A percentile compares a stretch with the other conserved stretches of the same genome.
phyloP scores from a whole-genome alignment of 2,888 invertebrate species.

The Thecocarcelia acutangulata region DNA sequence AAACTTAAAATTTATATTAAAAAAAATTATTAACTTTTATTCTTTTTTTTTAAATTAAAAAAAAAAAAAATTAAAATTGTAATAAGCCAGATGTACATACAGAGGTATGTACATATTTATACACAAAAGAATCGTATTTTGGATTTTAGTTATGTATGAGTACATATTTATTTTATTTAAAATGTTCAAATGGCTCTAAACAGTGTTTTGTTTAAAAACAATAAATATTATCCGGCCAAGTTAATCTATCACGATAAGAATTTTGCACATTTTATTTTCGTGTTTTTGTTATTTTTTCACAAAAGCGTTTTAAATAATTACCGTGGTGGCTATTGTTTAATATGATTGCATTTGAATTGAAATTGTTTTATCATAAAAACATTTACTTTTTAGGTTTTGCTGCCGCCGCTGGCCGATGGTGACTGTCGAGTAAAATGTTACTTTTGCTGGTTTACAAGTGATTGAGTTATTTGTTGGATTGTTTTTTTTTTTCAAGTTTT shows the following conservation, averaged over 20 bases:
- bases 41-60: too few relatives aligned
- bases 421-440: not conserved
- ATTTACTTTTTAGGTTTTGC: conserved; percentile 22
- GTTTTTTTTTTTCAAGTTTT: conserved; percentile 19
- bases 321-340: conserved; percentile 24
- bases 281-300: not conserved
- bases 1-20: too few relatives aligned
- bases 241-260: conserved; percentile 38
- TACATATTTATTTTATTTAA: too few relatives aligned
- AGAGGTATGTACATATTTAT: too few relatives aligned
- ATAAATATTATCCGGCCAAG: conserved; percentile 17
- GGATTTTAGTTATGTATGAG: too few relatives aligned
- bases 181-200: not conserved
- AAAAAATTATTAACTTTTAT: too few relatives aligned
- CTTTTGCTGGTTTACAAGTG: not conserved
- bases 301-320: conserved; percentile 31
- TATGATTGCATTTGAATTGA: conserved; percentile 41
- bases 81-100: too few relatives aligned
- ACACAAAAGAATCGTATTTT: too few relatives aligned
- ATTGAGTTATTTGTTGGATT: conserved; percentile 27
- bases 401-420: conserved; percentile 6
- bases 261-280: not conserved
- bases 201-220: not conserved
- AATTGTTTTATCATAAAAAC: conserved; percentile 43
- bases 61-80: too few relatives aligned